phyloP scores from a whole-genome alignment of 2,888 invertebrate genomes.

The Pegoplata infirma region DNA sequence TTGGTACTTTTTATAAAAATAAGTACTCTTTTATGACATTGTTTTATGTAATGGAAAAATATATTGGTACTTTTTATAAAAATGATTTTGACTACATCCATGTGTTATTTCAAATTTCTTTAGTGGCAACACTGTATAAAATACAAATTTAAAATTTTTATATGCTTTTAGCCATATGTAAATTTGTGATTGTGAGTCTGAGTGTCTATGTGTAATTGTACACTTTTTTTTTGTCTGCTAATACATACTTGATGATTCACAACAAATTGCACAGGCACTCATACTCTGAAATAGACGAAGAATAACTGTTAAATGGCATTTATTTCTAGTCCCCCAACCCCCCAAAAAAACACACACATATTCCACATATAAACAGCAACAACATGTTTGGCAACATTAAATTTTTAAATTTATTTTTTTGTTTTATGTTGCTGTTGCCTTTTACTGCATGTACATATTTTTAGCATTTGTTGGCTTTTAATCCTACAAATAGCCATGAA shows the following conservation, averaged over 20 bases:
- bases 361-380: constrained; percentile 1
- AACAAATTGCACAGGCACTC: not conserved
- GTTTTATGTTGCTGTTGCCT: not conserved
- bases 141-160: too few species aligned
- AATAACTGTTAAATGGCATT: constrained; percentile 50
- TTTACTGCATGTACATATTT: not conserved
- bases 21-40: too few species aligned
- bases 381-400: constrained; percentile 44
- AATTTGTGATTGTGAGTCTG: too few species aligned
- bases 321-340: constrained; percentile 20
- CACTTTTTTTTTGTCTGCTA: not conserved
- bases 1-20: too few species aligned
- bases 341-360: constrained; percentile 40
- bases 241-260: constrained; percentile 16
- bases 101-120: too few species aligned
- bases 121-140: too few species aligned
- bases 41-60: too few species aligned
- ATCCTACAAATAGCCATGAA: constrained; percentile 43
- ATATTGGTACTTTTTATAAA: too few species aligned
- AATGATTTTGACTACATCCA: too few species aligned
- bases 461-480: constrained; percentile 27
- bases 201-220: too few species aligned
- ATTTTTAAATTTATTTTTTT: not conserved
- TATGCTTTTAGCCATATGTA: too few species aligned
- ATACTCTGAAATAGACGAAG: not conserved